Base-by-base conservation (phyloP, 2,113 vertebrate species). In the Indicator maculatus region DNA sequence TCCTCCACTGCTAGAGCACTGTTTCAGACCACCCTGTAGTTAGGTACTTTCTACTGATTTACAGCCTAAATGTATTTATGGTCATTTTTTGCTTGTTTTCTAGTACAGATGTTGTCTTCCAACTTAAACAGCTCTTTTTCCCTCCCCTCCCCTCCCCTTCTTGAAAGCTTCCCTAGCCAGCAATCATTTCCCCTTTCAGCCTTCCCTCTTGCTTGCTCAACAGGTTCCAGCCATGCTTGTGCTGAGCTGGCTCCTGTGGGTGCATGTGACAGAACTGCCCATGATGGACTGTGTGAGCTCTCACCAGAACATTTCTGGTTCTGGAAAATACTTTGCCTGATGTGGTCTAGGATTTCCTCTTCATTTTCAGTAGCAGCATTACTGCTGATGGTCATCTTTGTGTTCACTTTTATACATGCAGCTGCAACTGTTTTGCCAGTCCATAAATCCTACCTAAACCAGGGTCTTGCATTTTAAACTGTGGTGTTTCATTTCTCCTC, bases 271-370 rank as follows among this genome's bases (percentile, higher is more conserved):
- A 81, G 58, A 89, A 74, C 23, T 30, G 69, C 81, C 63, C n/a
- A 13, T 0, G 1, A 39, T 44, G 41, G 0, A 0, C 33, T 1
- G 0, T 27, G 16, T 0, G 1, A 87, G 18, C 27, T 59, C 41
- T 78, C 36, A 55, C 41, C 38, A 31, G 21, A 72, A 63, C 5
- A 39, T 67, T 78, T 59, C 45, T 72, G 2, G 55, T 88, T 82
- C 39, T n/a, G 72, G 53, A 71, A 88, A 82, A 79, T 79, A 59
- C 17, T 74, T 94, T 59, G 47, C n/a, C 44, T 74, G 31, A 26
- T 67, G 82, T 74, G 41, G 7, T 66, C 53, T 87, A 60, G 61
- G 78, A 60, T 74, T 83, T 88, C 7, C n/a, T 79, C 70, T 90
- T 85, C 5, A 33, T 76, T 89, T 84, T 60, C 53, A 36, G 28